Percentiles rank a stretch among this genome's conserved stretches.
Conservation (phyloP, 2,888 invertebrate genomes). For the Micoletzkya japonica region DNA sequence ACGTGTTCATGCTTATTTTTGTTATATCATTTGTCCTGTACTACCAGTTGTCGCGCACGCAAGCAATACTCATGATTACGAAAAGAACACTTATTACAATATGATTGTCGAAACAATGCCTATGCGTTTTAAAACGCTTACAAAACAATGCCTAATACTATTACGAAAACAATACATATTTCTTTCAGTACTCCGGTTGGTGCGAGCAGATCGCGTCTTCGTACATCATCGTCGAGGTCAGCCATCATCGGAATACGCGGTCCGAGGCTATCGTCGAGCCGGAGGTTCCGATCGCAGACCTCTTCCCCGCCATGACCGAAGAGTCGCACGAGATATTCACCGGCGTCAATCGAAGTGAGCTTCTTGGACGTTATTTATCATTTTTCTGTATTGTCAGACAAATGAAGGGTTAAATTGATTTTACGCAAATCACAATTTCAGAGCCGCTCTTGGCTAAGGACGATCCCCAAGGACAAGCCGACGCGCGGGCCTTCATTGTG, state of each 20-base stretch:
- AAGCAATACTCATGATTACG: no score
- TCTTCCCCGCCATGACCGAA: slow-evolving; percentile 51
- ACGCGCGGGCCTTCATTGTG: slow-evolving; percentile 19
- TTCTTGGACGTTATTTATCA: not conserved
- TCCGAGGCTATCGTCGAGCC: slow-evolving; percentile 56
- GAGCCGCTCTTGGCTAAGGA: slow-evolving; percentile 6
- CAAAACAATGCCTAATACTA: not conserved
- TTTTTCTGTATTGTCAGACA: not conserved
- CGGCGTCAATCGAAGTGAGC: not conserved
- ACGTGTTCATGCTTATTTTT: not conserved
- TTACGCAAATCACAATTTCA: not conserved
- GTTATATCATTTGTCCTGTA: no score
- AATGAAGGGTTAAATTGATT: not conserved
- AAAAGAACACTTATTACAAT: no score
- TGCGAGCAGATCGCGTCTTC: slow-evolving; percentile 55
- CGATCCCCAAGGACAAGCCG: not conserved
- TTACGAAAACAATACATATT: not conserved
- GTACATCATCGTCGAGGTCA: slow-evolving; percentile 52
- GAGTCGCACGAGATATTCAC: slow-evolving; percentile 29
- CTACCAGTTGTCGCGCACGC: no score
- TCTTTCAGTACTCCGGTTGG: slow-evolving; percentile 63
- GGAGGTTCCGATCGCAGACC: slow-evolving; percentile 48
- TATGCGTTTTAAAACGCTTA: not conserved
- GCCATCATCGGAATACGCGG: slow-evolving; percentile 33
- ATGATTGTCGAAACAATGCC: not conserved